Percentiles rank a stretch among this genome's conserved stretches.
These are phyloP conservation scores for Tigriopus californicus DNA, from an alignment of 2,888 invertebrate species.

Conservation along the genomic window DNA sequence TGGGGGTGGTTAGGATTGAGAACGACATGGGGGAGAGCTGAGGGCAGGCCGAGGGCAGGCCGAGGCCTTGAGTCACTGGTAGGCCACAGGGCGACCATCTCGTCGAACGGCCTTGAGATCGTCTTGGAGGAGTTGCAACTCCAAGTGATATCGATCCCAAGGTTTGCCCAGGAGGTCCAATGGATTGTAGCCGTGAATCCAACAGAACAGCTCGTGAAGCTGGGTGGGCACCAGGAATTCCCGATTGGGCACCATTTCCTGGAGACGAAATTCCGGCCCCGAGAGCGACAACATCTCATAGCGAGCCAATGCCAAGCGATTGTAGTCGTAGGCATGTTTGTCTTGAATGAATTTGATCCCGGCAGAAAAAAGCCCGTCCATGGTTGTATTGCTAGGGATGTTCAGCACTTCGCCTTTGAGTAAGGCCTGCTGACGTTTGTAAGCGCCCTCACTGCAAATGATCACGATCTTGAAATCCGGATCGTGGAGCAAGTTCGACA, in stretches of 20 bases:
- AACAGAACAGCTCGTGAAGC: conserved; percentile 8
- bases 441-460: conserved; percentile 1
- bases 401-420: neutral
- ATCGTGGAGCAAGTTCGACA: neutral
- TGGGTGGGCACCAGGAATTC: neutral
- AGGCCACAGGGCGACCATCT: neutral
- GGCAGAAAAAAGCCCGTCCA: conserved; percentile 3
- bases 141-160: conserved; percentile 1
- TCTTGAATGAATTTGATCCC: conserved; percentile 1
- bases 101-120: neutral
- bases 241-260: neutral
- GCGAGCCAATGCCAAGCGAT: neutral
- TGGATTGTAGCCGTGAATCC: neutral
- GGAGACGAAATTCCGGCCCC: neutral
- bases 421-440: neutral
- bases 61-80: too few relatives aligned
- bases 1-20: too few relatives aligned
- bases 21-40: too few relatives aligned
- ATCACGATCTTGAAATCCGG: neutral
- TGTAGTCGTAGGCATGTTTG: neutral
- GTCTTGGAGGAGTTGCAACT: neutral
- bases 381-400: neutral
- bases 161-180: conserved; percentile 8
- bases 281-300: conserved; percentile 1
- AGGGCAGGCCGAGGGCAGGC: too few relatives aligned